Conservation (phyloP, 2,797 vertebrate species). For the Presbytis comata region DNA sequence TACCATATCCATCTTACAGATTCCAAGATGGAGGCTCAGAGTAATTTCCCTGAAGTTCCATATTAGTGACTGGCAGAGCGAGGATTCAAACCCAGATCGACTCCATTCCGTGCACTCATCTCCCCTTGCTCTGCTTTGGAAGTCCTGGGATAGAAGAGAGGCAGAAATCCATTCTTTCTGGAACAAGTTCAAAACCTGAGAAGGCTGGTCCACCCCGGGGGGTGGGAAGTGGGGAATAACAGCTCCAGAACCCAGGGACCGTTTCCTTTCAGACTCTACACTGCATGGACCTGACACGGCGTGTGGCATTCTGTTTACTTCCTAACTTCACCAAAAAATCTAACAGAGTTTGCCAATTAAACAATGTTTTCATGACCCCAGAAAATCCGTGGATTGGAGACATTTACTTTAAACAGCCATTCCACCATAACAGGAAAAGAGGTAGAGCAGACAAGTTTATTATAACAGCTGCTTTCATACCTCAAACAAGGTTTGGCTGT, state of each 20-base stretch:
- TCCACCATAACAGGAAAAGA: conserved; percentile 75
- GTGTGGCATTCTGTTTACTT: conserved; percentile 69
- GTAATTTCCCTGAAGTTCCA: neutral
- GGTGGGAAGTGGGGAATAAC: neutral
- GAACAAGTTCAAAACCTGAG: neutral
- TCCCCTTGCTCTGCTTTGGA: neutral
- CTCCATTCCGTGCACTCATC: neutral
- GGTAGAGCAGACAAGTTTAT: conserved; percentile 70
- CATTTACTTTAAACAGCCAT: conserved; percentile 71
- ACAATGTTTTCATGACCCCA: conserved; percentile 61
- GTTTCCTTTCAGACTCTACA: neutral
- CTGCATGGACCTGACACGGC: conserved; percentile 17
- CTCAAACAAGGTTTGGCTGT: conserved; percentile 76
- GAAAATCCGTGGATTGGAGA: conserved; percentile 66
- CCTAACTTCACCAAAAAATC: conserved; percentile 62
- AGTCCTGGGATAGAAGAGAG: neutral
- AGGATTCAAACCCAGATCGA: neutral
- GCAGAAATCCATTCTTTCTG: neutral
- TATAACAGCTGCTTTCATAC: conserved; percentile 81
- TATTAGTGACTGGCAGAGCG: neutral
- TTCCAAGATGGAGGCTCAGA: neutral
- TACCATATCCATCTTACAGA: neutral
- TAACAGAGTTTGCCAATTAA: conserved; percentile 61
- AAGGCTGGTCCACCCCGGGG: neutral
- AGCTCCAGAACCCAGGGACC: neutral